phyloP scores from a whole-genome alignment of 35 echinoderm and acorn worm genomes.

The Strongylocentrotus purpuratus region DNA sequence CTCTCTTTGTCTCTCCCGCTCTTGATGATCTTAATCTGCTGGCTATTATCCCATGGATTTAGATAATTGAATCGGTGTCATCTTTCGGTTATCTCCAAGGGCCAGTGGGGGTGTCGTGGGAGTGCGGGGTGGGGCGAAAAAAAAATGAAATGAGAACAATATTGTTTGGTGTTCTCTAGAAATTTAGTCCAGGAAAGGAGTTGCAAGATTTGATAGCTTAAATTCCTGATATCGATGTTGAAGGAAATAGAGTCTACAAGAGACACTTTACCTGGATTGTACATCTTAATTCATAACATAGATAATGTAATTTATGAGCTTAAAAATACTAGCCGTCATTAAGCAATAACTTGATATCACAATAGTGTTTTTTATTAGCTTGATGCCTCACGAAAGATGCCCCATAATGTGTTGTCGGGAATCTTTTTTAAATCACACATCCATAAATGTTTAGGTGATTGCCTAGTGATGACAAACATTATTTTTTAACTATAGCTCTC shows the following conservation, averaged over 20 bases:
- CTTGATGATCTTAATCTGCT: conserved; percentile 36
- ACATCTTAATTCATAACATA: no score
- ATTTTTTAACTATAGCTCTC: background rate
- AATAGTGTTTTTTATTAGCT: background rate
- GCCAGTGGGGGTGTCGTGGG: background rate
- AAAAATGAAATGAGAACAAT: background rate
- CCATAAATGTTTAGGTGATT: background rate
- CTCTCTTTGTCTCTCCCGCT: background rate
- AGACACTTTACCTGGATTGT: no score
- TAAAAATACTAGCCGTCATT: no score
- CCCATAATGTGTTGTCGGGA: background rate
- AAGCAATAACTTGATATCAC: background rate
- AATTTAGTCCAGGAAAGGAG: background rate
- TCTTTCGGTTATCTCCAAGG: background rate
- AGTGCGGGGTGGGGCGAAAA: background rate
- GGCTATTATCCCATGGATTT: conserved; percentile 32
- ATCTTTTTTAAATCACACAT: background rate
- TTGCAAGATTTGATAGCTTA: background rate
- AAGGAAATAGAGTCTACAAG: background rate
- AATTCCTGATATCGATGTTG: background rate
- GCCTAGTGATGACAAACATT: background rate
- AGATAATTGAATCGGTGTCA: conserved; percentile 48
- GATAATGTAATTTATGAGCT: no score
- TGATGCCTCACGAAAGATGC: background rate
- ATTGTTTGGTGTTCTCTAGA: background rate